phyloP scores from a whole-genome alignment of 2,797 vertebrate genomes.

The Chanos chanos region DNA sequence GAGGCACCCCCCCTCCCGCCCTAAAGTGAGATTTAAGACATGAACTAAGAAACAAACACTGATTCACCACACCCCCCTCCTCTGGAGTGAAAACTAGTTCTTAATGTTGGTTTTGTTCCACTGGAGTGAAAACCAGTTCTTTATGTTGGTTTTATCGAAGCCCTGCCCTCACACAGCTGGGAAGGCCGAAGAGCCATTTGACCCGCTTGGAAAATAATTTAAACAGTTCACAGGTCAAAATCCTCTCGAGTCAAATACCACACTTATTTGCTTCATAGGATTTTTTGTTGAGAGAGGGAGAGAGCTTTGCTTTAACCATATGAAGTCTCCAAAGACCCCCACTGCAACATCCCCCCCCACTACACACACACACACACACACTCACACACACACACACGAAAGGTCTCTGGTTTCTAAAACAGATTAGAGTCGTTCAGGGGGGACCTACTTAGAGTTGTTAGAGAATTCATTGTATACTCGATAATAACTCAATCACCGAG shows the following conservation, averaged over 20 bases:
- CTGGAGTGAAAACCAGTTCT: background rate
- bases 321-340: too few relatives aligned
- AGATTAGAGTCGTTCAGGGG: too few relatives aligned
- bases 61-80: background rate
- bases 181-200: conserved; percentile 12
- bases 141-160: conserved; percentile 33
- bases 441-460: too few relatives aligned
- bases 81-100: background rate
- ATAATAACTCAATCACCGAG: too few relatives aligned
- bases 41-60: background rate
- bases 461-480: too few relatives aligned
- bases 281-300: background rate
- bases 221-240: conserved; percentile 31
- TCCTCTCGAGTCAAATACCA: conserved; percentile 14
- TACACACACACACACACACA: too few relatives aligned
- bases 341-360: too few relatives aligned
- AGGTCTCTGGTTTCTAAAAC: too few relatives aligned
- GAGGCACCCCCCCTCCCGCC: background rate
- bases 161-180: conserved; percentile 22
- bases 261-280: background rate
- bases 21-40: conserved; percentile 25
- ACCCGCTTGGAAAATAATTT: conserved; percentile 1
- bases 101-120: conserved; percentile 28
- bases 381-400: too few relatives aligned
- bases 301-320: too few relatives aligned